Evolutionary conservation across 1,140 invertebrate genomes (phyloP).

Genomic region (Saccostrea glomerata): DNA sequence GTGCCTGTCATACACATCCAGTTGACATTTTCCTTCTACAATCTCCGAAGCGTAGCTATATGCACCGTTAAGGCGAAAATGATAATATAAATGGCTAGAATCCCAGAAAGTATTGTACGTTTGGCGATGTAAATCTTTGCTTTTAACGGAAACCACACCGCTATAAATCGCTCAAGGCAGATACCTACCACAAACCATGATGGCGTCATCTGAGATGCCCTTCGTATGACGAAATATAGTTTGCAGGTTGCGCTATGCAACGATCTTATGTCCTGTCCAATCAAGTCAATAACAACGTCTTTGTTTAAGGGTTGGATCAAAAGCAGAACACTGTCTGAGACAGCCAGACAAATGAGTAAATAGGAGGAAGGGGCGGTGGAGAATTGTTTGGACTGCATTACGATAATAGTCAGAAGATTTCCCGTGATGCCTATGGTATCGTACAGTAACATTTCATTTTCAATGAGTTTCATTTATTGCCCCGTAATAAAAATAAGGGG

Average conservation of each 20-base stretch:
- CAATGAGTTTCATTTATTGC: neutral
- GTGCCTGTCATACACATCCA: constrained; percentile 47
- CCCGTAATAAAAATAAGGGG: too few relatives aligned
- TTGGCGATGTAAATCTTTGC: constrained; percentile 39
- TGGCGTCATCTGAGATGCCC: constrained; percentile 58
- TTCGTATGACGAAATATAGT: constrained; percentile 46
- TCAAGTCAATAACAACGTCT: constrained; percentile 45
- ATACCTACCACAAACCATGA: constrained; percentile 58
- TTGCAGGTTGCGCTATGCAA: constrained; percentile 47
- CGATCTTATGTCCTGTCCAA: constrained; percentile 57
- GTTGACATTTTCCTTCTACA: constrained; percentile 48
- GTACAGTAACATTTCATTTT: neutral
- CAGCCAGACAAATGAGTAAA: constrained; percentile 27
- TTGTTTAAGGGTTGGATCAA: constrained; percentile 60
- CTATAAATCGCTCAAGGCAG: constrained; percentile 58
- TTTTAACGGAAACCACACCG: constrained; percentile 57
- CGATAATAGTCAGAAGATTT: constrained; percentile 59
- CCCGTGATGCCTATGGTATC: constrained; percentile 56
- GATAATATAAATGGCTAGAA: constrained; percentile 29
- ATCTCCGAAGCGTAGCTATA: constrained; percentile 57
- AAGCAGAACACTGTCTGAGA: constrained; percentile 30
- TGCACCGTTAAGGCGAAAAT: constrained; percentile 41
- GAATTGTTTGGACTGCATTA: constrained; percentile 43
- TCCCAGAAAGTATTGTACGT: constrained; percentile 28
- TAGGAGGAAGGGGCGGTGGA: constrained; percentile 27